phyloP scores from a whole-genome alignment of 1,140 invertebrate species.

The Cryptotermes secundus region DNA sequence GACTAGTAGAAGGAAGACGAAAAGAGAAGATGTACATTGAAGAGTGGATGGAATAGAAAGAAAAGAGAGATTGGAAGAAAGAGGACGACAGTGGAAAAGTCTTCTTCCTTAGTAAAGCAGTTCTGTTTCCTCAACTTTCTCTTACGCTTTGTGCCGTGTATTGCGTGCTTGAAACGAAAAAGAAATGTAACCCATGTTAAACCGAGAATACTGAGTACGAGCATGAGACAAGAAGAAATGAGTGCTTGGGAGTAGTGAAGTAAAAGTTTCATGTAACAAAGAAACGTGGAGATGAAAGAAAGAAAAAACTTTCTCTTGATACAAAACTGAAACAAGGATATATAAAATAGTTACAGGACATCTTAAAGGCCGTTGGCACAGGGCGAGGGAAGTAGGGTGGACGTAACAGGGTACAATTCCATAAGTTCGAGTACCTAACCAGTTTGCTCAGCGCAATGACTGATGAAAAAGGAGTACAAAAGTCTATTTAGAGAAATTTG shows the following conservation, averaged over 20 bases:
- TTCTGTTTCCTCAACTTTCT: not conserved
- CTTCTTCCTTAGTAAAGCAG: not conserved
- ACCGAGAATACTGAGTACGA: not conserved
- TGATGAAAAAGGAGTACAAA: no score
- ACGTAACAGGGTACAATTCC: not conserved
- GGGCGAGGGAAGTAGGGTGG: not conserved
- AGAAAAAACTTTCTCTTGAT: not conserved
- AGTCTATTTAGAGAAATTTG: no score
- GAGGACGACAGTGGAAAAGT: not conserved
- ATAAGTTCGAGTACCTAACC: no score
- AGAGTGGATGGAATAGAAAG: not conserved
- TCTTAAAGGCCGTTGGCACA: not conserved
- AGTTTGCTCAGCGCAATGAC: no score
- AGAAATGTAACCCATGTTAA: constrained; percentile 7
- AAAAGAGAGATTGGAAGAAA: not conserved
- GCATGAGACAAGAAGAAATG: not conserved
- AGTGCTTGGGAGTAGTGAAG: not conserved
- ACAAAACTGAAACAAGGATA: not conserved
- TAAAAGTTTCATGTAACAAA: constrained; percentile 3
- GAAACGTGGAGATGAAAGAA: not conserved
- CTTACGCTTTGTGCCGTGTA: not conserved
- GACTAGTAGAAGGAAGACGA: not conserved
- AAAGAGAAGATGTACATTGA: not conserved
- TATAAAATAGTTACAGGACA: not conserved
- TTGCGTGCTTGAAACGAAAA: not conserved